Percentiles rank a stretch among this genome's conserved stretches.
Evolutionary conservation across 2,888 invertebrate species (phyloP).

Genomic region (Thysanoteuthis rhombus): DNA sequence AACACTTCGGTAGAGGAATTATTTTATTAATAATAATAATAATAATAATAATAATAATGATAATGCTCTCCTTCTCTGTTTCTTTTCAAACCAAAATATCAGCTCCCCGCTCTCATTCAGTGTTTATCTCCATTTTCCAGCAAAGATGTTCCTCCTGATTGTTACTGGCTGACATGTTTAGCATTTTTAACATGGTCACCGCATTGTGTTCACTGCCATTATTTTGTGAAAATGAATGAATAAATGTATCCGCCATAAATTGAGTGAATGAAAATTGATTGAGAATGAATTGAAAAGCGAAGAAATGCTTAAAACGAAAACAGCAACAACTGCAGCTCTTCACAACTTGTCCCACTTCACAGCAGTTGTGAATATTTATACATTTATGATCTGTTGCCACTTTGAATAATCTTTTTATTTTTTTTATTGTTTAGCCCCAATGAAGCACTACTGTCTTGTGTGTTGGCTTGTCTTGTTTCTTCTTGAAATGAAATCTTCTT

Average conservation of each 20-base stretch:
- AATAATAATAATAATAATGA: too few species aligned
- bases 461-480: background rate
- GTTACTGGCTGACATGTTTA: background rate
- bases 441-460: background rate
- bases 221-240: background rate
- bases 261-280: background rate
- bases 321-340: background rate
- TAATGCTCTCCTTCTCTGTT: background rate
- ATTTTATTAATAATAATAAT: background rate
- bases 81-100: background rate
- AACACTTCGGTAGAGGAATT: background rate
- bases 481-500: background rate
- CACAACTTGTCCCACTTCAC: background rate
- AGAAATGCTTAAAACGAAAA: background rate
- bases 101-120: background rate
- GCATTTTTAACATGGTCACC: background rate
- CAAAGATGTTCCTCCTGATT: background rate
- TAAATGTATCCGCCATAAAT: background rate
- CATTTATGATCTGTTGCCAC: background rate
- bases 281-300: background rate
- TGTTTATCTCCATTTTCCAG: too few species aligned
- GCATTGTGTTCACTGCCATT: background rate
- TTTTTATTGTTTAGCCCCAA: background rate
- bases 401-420: background rate
- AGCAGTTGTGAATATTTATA: background rate